Evolutionary conservation across 2,113 vertebrate genomes (phyloP), one percentile per base, ranked within the genome.

Genomic region (Protobothrops mucrosquamatus): DNA sequence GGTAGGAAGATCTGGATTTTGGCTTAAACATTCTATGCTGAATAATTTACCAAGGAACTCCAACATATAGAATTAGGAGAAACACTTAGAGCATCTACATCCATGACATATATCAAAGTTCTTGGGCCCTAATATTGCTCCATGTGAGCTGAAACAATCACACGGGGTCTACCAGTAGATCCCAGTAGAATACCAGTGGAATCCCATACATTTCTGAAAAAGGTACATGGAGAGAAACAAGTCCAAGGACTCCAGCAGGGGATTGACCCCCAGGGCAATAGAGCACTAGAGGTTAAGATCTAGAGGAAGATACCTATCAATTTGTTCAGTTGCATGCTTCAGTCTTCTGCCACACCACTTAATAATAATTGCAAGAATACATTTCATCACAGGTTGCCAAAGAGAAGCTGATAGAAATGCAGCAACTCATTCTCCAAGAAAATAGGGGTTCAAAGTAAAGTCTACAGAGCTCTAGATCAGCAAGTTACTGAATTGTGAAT

Each of bases 371-470:
- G 57, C 48, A 88, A 6, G 57, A 54, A 61, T 88, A 88, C 20
- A 87, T 87, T 61, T 88, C 39, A 69, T 92, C 52, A 92, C 86
- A 88, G 54, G 57, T 51, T 52, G 56, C 26, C 85, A 29, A 88
- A 92, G 23, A 92, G 57, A 92, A 92, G 51, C 48, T 88, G 85
- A 85, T 52, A 54, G 88, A 88, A 86, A 88, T 64, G 85, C 26
- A 88, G 85, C 26, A 54, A 54, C 22, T 87, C 46, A 20, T 69
- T 51, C 86, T 87, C 86, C 48, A 55, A 55, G 55, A 86, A 86
- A 59, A 26, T 22, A 59, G 74, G 54, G 85, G 39, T 86, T 87
- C 57, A 86, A 91, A 86, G 26, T 91, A 91, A 85, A 74, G 12
- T 46, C 61, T 52, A 48, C 59, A 74, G 81, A 59, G 55, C 57